phyloP scores from a whole-genome alignment of 1,140 invertebrate genomes.

The Neotoxoptera formosana region DNA sequence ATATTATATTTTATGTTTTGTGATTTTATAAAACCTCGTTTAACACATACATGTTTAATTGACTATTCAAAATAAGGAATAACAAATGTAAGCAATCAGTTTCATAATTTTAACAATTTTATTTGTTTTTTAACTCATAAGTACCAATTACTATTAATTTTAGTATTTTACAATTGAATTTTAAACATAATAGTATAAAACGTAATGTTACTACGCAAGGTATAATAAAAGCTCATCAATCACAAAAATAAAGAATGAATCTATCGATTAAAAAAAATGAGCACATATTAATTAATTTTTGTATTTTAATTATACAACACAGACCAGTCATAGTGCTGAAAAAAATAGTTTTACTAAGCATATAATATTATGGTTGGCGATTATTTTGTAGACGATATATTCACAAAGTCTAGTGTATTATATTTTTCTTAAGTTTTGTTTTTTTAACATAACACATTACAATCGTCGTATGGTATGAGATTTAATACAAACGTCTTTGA shows the following conservation, averaged over 20 bases:
- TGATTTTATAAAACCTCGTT: neutral
- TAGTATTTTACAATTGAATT: neutral
- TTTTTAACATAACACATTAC: neutral
- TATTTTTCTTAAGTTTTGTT: neutral
- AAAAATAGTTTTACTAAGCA: neutral
- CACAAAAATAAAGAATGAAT: neutral
- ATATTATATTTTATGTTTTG: neutral
- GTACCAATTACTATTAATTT: neutral
- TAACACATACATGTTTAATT: too few relatives aligned
- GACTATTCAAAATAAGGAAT: neutral
- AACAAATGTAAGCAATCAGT: neutral
- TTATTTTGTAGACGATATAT: neutral
- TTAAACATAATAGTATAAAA: neutral
- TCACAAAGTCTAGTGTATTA: neutral
- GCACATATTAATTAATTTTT: neutral
- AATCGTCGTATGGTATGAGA: neutral
- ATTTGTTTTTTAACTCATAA: neutral
- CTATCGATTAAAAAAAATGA: neutral
- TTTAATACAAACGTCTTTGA: neutral
- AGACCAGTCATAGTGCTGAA: neutral
- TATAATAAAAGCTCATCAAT: neutral
- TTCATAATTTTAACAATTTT: neutral
- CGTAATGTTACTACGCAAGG: neutral
- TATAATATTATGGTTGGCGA: neutral
- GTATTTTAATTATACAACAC: neutral